Evolutionary conservation across 2,888 invertebrate genomes (phyloP).

Genomic region (Amitus sp.): DNA sequence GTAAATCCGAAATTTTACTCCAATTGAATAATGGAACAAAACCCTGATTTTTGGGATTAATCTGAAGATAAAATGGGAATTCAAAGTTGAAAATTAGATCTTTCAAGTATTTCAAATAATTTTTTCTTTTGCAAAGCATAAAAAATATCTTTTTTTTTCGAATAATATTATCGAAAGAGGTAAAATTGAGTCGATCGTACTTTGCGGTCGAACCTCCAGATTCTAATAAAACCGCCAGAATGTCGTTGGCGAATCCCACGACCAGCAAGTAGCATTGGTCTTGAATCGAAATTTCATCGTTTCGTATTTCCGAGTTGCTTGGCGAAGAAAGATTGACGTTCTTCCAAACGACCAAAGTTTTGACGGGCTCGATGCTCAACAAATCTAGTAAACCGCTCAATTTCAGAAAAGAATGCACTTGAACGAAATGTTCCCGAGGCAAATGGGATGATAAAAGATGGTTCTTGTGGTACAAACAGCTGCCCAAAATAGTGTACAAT

Average conservation of each 20-base stretch:
- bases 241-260: conserved; percentile 76
- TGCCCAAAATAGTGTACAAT: conserved; percentile 75
- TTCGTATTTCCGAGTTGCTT: conserved; percentile 45
- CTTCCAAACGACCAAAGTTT: conserved; percentile 80
- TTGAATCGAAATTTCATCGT: conserved; percentile 65
- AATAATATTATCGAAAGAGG: too few relatives aligned
- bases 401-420: conserved; percentile 79
- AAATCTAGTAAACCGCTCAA: conserved; percentile 80
- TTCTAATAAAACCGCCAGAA: conserved; percentile 79
- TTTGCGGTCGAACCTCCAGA: conserved; percentile 80
- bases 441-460: conserved; percentile 84
- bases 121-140: too few relatives aligned
- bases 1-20: too few relatives aligned
- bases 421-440: conserved; percentile 77
- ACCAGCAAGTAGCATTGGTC: conserved; percentile 79
- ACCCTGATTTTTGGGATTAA: conserved; percentile 1
- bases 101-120: too few relatives aligned
- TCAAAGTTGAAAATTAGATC: too few relatives aligned
- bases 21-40: too few relatives aligned
- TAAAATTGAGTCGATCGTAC: too few relatives aligned
- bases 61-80: too few relatives aligned
- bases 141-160: too few relatives aligned
- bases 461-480: conserved; percentile 73
- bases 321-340: conserved; percentile 73
- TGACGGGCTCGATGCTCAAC: conserved; percentile 73